Base-by-base conservation (phyloP, 2,888 invertebrate species). In the Anorthoa munda region DNA sequence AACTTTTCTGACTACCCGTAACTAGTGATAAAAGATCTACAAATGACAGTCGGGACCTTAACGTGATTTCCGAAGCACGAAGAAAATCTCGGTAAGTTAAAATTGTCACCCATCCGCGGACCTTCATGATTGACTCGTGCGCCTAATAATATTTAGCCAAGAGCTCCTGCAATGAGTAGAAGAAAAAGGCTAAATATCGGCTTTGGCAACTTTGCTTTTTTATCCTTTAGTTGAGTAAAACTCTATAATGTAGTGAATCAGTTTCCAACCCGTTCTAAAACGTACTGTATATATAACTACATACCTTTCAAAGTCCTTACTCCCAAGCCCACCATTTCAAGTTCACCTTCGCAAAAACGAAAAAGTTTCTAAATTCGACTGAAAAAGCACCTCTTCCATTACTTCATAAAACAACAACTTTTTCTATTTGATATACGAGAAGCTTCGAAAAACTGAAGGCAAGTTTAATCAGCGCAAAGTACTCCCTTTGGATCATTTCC, bases 381-480 rank as follows among this genome's bases (percentile, higher is more conserved):
- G 46, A 48, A 66, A 66, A 65, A 55, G 48, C 48, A 46, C 58
- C 58, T 58, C 21, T 51, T 69, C 46, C 17, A 68, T 55, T 64
- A 74, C 68, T 70, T 65, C 46, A 60, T 74, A 75, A 70, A 79
- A 79, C 58, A 69, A 66, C 68, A 66, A 82, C 58, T 75, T 82
- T 78, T 82, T 80, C 80, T 82, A 82, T 80, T 69, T 79, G 80
- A 75, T 83, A 68, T 61, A 81, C 70, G 67, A 79, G 65, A 55
- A 79, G 67, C 56, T 75, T 66, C 45, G 48, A 70, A 82, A 80
- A 84, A 75, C 66, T 80, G 72, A 77, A 72, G 72, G 65, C 66
- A 80, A 75, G 83, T 83, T 83, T 85, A 84, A 84, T 85, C 83
- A 85, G 75, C 77, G 71, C 75, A 65, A 85, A 84, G 86, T 83